Evolutionary conservation across 2,797 vertebrate genomes (phyloP), one percentile per base, ranked within the genome.

Genomic region (Gobionotothen gibberifrons): DNA sequence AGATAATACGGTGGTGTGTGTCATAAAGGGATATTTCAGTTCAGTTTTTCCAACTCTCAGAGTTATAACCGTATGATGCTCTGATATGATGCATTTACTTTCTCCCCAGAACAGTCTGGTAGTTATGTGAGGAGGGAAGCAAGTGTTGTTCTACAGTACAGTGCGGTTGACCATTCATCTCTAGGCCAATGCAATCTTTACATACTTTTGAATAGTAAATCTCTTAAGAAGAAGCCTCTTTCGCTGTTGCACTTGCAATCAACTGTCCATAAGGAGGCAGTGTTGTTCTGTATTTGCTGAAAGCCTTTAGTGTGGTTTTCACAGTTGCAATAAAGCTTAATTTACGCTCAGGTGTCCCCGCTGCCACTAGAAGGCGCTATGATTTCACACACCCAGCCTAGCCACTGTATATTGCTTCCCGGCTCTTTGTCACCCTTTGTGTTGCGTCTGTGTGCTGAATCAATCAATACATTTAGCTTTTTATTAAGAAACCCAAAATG

Each of bases 241-340:
- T 40, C 56, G 17, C 11, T 69, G 52, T 64, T 55, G 3, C n/a
- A 72, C 43, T 26, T 29, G 1, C 8, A 26, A 26, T 13, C 48
- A 12, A 67, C 12, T 68, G 72, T 74, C 82, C 87, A 87, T 2
- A 3, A 59, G 85, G 66, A 57, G 83, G 64, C 70, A 70, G 65
- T 72, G 10, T 57, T 56, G 65, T 71, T 55, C 59, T 64, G 39
- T 64, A 3, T 46, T 17, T 69, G 21, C 19, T 56, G 61, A 49
- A 3, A 56, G 15, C 2, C 15, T 58, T 42, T 16, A 42, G 2
- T n/a, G 21, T 21, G 32, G 42, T 36, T 17, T 6, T 42, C 11
- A 51, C 59, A 43, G 49, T 69, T 78, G 69, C 53, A 76, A 36
- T 17, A 49, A 49, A 59, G 56, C 46, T 21, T 40, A 10, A 40